phyloP scores from a whole-genome alignment of 2,888 invertebrate species.

The Dicranocentrus wangi region DNA sequence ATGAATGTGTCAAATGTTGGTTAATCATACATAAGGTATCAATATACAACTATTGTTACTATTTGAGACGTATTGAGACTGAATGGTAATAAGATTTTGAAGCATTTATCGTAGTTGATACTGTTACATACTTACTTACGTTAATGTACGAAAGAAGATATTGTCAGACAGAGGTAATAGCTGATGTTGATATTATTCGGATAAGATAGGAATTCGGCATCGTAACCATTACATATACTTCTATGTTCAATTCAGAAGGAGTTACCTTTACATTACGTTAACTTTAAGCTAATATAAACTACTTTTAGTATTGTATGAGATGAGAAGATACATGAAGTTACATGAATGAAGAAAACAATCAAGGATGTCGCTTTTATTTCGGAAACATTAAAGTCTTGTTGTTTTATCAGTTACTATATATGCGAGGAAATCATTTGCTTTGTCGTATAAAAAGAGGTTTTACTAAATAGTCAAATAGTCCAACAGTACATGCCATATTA shows the following conservation, averaged over 20 bases:
- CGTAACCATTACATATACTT: not conserved
- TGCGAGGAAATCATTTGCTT: not conserved
- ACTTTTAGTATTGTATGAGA: no score
- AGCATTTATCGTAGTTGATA: slow-evolving; percentile 31
- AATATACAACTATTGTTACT: slow-evolving; percentile 24
- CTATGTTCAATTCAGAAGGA: not conserved
- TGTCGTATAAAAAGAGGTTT: not conserved
- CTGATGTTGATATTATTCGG: not conserved
- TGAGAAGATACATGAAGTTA: no score
- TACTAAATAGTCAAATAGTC: not conserved
- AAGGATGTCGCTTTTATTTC: no score
- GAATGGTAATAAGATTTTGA: slow-evolving; percentile 54
- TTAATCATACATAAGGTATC: slow-evolving; percentile 27
- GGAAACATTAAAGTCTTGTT: no score
- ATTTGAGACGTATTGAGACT: slow-evolving; percentile 62
- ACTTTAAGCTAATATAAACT: no score
- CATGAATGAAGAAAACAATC: no score
- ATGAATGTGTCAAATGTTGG: slow-evolving; percentile 38
- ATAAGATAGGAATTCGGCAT: not conserved
- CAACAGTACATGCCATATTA: not conserved
- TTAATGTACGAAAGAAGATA: no score
- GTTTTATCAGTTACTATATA: not conserved
- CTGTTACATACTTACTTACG: slow-evolving; percentile 1
- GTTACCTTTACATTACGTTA: not conserved
- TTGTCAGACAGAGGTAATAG: no score